A percentile compares a stretch with the other conserved stretches of the same genome.
Conservation (phyloP, 2,888 invertebrate species). For the Harpalus rubripes region DNA sequence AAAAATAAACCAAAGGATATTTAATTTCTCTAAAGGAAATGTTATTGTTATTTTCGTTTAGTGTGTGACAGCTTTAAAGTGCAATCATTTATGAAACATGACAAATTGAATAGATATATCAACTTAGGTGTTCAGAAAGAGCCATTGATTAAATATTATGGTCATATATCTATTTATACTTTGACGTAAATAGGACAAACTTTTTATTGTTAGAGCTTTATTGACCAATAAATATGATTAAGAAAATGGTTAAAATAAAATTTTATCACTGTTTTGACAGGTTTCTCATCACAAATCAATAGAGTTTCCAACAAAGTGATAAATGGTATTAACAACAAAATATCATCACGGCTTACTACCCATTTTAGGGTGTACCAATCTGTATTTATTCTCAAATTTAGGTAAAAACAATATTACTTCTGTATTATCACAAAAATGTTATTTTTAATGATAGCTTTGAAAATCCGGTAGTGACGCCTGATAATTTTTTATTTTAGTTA, state of each 20-base stretch:
- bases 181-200: slow-evolving; percentile 2
- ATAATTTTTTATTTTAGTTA: too few relatives aligned
- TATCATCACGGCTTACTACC: too few relatives aligned
- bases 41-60: slow-evolving; percentile 21
- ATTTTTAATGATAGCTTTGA: too few relatives aligned
- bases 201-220: slow-evolving; percentile 16
- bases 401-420: too few relatives aligned
- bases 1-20: slow-evolving; percentile 7
- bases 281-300: not conserved
- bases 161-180: slow-evolving; percentile 19
- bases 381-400: too few relatives aligned
- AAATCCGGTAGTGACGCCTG: too few relatives aligned
- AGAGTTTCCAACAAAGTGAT: not conserved
- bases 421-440: too few relatives aligned
- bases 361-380: too few relatives aligned
- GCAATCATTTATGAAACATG: slow-evolving; percentile 17
- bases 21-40: slow-evolving; percentile 23
- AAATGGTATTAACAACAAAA: not conserved
- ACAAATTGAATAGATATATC: slow-evolving; percentile 36
- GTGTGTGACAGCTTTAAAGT: slow-evolving; percentile 12
- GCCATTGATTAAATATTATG: slow-evolving; percentile 23
- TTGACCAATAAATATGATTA: slow-evolving; percentile 7
- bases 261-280: not conserved
- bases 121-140: slow-evolving; percentile 29
- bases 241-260: not conserved